Conservation (phyloP, 2,797 vertebrate species). For the Microcaecilia unicolor region DNA sequence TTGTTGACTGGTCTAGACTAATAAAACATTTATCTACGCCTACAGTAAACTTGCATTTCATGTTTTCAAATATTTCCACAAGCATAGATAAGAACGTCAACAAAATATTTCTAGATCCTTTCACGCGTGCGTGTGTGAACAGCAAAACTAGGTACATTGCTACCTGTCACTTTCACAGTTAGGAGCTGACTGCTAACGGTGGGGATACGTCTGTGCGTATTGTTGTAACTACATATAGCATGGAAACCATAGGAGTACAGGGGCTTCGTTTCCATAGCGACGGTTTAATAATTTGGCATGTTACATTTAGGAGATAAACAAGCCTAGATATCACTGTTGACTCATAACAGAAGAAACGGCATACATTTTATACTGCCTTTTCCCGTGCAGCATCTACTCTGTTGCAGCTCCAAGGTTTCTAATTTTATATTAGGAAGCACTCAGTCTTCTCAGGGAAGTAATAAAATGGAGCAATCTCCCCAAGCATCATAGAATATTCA, state of each 20-base stretch:
- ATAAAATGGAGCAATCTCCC: slow-evolving; percentile 33
- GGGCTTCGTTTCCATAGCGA: slow-evolving; percentile 32
- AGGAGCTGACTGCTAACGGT: slow-evolving; percentile 19
- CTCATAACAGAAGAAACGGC: slow-evolving; percentile 25
- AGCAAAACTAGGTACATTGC: slow-evolving; percentile 25
- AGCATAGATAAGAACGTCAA: no score
- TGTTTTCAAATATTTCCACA: no score
- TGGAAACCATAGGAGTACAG: slow-evolving; percentile 21
- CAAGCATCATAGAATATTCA: slow-evolving; percentile 39
- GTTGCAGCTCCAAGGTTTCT: slow-evolving; percentile 15
- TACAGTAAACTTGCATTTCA: no score
- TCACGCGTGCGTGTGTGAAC: no score
- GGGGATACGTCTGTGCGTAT: slow-evolving; percentile 19
- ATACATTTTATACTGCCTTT: slow-evolving; percentile 11
- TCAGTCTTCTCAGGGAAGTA: slow-evolving; percentile 36
- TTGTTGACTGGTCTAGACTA: no score
- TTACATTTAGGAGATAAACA: slow-evolving; percentile 45
- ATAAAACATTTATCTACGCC: no score
- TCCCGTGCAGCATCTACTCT: slow-evolving; percentile 13
- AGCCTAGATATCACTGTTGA: slow-evolving; percentile 37
- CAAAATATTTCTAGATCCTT: slow-evolving; percentile 32
- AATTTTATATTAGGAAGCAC: slow-evolving; percentile 26
- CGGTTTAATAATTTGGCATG: slow-evolving; percentile 38
- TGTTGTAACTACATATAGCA: slow-evolving; percentile 33
- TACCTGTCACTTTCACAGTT: slow-evolving; percentile 32